Base-by-base conservation (phyloP, 2,888 invertebrate genomes). In the Drosophila pegasa region DNA sequence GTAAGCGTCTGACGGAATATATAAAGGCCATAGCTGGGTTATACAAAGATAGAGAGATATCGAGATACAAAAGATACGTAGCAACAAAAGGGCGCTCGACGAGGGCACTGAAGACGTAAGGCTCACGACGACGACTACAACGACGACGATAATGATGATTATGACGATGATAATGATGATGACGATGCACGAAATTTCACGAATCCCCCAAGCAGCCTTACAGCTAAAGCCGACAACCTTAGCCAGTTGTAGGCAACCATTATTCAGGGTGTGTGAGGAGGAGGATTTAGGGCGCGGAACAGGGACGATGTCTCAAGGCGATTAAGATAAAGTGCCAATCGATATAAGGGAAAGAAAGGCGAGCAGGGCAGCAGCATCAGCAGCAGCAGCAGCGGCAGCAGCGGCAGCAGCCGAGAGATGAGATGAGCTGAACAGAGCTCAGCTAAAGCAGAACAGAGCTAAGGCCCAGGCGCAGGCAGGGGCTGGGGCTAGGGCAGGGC, bases 321-420 rank as follows among this genome's bases (percentile, higher is more conserved):
- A 86, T 86, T 86, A 86, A 86, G 85, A 86, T 86, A 86, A 86
- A 86, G 85, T 86, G 87, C 85, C 85, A 86, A 86, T 86, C 85
- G 85, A 86, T 86, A 86, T 88, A 83, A 88, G 81, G 88, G 81
- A 86, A 86, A 88, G 88, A 88, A 86, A 78, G 78, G 76, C 74
- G 25, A 52, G 57, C 57, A 65, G 51, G 52, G 37, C 35, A 31
- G 18, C 41, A 62, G 35, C 37, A 40, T 3, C 22, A 41, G 14
- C 41, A 22, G n/a, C 25, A 25, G 9, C n/a, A 25, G 2, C 9
- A n/a, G 8, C 14, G 8, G 22, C 41, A 43, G 14, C 14, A 20
- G 2, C 43, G n/a, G 16, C 27, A 37, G 18, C 29, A 56, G 38
- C 37, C 25, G 50, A 29, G 52, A 41, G 41, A 22, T 27, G 59